Evolutionary conservation across 1,140 invertebrate genomes (phyloP).

Genomic region (Penaeus indicus): DNA sequence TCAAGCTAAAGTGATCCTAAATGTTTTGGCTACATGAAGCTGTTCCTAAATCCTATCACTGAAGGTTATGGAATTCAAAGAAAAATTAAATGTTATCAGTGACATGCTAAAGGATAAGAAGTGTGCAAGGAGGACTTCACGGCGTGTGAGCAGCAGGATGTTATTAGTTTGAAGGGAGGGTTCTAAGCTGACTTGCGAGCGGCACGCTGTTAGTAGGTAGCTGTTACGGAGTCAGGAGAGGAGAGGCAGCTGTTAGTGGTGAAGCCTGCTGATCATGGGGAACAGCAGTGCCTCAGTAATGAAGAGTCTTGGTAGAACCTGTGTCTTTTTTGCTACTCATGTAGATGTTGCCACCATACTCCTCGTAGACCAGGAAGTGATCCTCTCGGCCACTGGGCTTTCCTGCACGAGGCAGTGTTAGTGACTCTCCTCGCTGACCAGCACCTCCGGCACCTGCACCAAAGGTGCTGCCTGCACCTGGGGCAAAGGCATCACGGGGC

Average conservation of each 20-base stretch:
- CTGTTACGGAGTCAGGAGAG: conserved; percentile 29
- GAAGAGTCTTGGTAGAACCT: conserved; percentile 60
- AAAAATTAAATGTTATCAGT: conserved; percentile 45
- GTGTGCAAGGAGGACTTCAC: conserved; percentile 37
- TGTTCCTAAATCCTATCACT: conserved; percentile 46
- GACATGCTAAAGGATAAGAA: conserved; percentile 39
- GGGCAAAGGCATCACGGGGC: conserved; percentile 79
- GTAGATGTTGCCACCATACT: conserved; percentile 67
- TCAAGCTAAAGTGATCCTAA: conserved; percentile 38
- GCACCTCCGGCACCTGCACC: conserved; percentile 45
- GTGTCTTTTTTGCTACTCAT: conserved; percentile 60
- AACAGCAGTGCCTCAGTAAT: conserved; percentile 45
- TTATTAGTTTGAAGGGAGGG: conserved; percentile 35
- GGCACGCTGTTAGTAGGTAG: conserved; percentile 36
- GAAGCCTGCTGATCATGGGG: conserved; percentile 11
- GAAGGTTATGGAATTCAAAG: conserved; percentile 31
- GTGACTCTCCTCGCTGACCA: conserved; percentile 66
- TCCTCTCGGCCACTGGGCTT: conserved; percentile 67
- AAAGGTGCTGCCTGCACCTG: conserved; percentile 33
- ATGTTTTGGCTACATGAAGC: conserved; percentile 45
- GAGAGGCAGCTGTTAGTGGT: conserved; percentile 17
- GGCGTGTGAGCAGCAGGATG: conserved; percentile 42
- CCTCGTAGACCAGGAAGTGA: conserved; percentile 68
- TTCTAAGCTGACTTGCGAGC: conserved; percentile 38
- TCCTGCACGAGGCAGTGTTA: conserved; percentile 71